A percentile compares a stretch with the other conserved stretches of the same genome.
phyloP scores from a whole-genome alignment of 2,797 vertebrate species.

The Characodon lateralis region DNA sequence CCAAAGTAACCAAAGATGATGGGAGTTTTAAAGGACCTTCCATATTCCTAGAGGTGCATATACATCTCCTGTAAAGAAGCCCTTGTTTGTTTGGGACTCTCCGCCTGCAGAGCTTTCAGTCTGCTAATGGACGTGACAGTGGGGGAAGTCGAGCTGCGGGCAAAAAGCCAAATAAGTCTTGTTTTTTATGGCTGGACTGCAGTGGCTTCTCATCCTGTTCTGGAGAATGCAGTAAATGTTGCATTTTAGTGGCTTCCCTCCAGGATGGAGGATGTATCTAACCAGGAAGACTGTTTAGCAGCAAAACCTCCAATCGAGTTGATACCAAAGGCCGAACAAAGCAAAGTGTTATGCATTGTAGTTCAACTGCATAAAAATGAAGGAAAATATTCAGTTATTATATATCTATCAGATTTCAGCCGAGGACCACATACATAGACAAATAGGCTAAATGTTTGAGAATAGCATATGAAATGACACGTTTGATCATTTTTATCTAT shows the following conservation, averaged over 20 bases:
- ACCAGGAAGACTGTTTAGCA: slow-evolving; percentile 32
- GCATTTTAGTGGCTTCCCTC: slow-evolving; percentile 28
- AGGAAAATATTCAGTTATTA: not conserved
- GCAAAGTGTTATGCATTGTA: slow-evolving; percentile 23
- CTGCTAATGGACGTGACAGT: slow-evolving; percentile 70
- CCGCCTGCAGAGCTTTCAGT: slow-evolving; percentile 50
- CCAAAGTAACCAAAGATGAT: slow-evolving; percentile 13
- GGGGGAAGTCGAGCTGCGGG: slow-evolving; percentile 61
- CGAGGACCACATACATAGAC: not conserved
- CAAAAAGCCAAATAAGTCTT: slow-evolving; percentile 48
- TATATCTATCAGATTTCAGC: not conserved
- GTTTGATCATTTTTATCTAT: not conserved
- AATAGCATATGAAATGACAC: too few relatives aligned
- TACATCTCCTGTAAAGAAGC: slow-evolving; percentile 5
- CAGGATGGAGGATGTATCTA: not conserved
- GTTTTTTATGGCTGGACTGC: slow-evolving; percentile 42
- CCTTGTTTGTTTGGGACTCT: slow-evolving; percentile 50
- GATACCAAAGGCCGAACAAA: slow-evolving; percentile 31
- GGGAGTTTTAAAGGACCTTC: slow-evolving; percentile 7
- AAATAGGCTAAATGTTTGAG: not conserved
- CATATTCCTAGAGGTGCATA: slow-evolving; percentile 3
- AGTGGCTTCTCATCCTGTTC: slow-evolving; percentile 23
- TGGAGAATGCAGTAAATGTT: slow-evolving; percentile 43
- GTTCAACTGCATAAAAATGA: slow-evolving; percentile 24
- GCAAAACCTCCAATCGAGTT: slow-evolving; percentile 41